Base-by-base conservation (phyloP, 2,888 invertebrate species). In the Pristionchus arcanus region DNA sequence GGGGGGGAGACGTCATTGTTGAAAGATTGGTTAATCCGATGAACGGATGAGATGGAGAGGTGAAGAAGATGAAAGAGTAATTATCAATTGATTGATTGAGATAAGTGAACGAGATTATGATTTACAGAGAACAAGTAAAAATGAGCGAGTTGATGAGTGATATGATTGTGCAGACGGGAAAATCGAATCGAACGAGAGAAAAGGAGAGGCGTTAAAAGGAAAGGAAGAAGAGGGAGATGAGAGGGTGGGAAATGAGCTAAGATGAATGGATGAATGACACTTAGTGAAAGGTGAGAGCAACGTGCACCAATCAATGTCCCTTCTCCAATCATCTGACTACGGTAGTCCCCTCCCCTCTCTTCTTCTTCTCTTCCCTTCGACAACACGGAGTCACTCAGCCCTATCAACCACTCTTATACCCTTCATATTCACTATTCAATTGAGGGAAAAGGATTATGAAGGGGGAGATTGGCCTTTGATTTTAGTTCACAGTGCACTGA, bases 401-500 rank as follows among this genome's bases (percentile, higher is more conserved):
- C 15, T n/a, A 13, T 28, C 42, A 2, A 3, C n/a, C 34, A 13
- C 81, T 81, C 81, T 81, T 81, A 81, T 81, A 81, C 81, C 49
- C 81, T 81, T 53, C 28, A 49, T 42, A 25, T 77, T 77, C 74
- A 81, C n/a, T 53, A 81, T 81, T 42, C 49, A 81, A 81, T 81
- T 53, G 81, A 81, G 28, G 74, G 49, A 53, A 49, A 28, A n/a
- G 81, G 81, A 81, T 81, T 81, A 81, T 81, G 49, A 53, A 49
- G 49, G 42, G n/a, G 49, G 16, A 53, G 81, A 81, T 81, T 81
- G 81, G 49, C 81, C 49, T 81, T 81, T 81, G 81, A 81, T 81
- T 81, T 81, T 53, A 81, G 81, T 81, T 81, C 53, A 81, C 81
- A 81, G 49, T 81, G 84, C 25, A 85, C 84, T 34, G 68, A 66